Base-by-base conservation (phyloP, 2,888 invertebrate species). In the Ceramica pisi region DNA sequence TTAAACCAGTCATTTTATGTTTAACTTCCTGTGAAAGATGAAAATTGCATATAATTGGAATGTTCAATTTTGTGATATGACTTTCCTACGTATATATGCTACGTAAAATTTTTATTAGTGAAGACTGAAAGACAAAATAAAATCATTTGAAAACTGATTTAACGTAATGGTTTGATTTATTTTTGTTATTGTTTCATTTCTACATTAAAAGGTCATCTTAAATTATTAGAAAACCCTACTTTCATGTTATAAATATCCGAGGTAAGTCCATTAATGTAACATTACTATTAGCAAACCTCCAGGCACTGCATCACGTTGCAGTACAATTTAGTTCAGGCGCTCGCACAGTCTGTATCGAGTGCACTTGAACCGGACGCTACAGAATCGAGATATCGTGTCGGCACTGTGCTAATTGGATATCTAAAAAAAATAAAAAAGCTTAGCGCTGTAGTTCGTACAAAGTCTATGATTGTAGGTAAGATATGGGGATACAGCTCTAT, bases 341-440 rank as follows among this genome's bases (percentile, higher is more conserved):
- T 23, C 38, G 3, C 35, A 7, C 19, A 1, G 16, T n/a, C n/a
- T n/a, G 10, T 4, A 9, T 80, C 46, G 59, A 76, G 62, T 35
- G 21, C 55, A 26, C 80, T 80, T 35, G 35, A 62, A 23, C 41
- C 38, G 21, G 53, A 65, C 26, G 71, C 57, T 23, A 67, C 23
- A 56, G 57, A 75, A 71, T 76, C 23, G 19, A 71, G 67, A 76
- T 80, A 76, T 67, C 67, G 80, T 71, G 71, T 80, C 80, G 51
- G 44, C 21, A 41, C 62, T 35, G 31, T 9, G 65, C 80, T 79
- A 80, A 80, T 80, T 80, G 76, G 71, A 62, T 35, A 31, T 41
- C 41, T 23, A 21, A 75, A 75, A 78, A 53, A 63, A 26, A 14
- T n/a, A 2, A 66, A 55, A 65, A 79, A 21, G 14, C 26, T 41